phyloP scores from a whole-genome alignment of 2,113 vertebrate species.

The Tragulus kanchil region DNA sequence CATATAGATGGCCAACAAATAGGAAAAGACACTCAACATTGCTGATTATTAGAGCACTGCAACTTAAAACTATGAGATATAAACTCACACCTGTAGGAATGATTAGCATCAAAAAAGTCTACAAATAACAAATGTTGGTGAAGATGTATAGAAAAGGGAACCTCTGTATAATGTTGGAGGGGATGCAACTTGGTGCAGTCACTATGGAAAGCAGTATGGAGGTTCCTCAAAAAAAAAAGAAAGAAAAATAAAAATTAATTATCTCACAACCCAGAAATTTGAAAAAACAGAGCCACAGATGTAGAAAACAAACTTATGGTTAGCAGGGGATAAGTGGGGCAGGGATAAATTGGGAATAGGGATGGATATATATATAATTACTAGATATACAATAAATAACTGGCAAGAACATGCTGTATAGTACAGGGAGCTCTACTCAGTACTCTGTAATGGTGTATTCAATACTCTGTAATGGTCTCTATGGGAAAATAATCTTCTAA shows the following conservation, averaged over 20 bases:
- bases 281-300: neutral
- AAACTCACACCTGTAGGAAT: neutral
- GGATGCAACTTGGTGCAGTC: neutral
- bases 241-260: neutral
- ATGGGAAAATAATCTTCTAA: neutral
- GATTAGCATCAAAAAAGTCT: neutral
- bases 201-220: neutral
- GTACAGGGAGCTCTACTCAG: neutral
- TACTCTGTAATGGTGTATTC: neutral
- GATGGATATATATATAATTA: neutral
- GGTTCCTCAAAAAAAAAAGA: neutral
- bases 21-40: neutral
- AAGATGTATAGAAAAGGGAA: neutral
- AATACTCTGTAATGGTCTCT: neutral
- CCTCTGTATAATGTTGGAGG: neutral
- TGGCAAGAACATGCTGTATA: neutral
- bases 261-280: neutral
- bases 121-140: neutral
- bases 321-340: neutral
- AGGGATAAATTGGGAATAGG: neutral
- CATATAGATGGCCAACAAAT: neutral
- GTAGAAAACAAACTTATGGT: neutral
- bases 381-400: neutral
- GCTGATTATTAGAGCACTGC: neutral
- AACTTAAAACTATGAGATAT: neutral